Evolutionary conservation across 2,888 invertebrate genomes (phyloP), one percentile per base, ranked within the genome.

Genomic region (Drosophila ezoana): DNA sequence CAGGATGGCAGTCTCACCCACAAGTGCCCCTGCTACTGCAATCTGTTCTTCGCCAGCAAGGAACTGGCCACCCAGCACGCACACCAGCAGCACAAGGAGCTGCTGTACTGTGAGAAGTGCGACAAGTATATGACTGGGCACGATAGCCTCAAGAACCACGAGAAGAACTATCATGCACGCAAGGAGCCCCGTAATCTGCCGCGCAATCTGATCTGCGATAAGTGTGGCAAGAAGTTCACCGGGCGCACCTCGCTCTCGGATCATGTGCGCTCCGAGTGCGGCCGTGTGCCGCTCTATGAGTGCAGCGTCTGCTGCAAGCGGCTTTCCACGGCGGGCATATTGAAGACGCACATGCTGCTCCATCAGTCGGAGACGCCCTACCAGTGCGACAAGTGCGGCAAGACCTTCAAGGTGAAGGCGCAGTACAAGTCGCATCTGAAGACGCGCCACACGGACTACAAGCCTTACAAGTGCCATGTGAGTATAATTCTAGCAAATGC

Each of bases 391-490:
- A 81, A 89, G 52, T 91, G 91, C 53, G 91, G 91, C 23, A 91
- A 91, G 64, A 89, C 91, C 2, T 91, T 91, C 56, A 91, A 91
- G 67, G 91, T 91, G 47, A 90, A 92, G 64, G 90, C 91, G 0
- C 91, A 91, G 47, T 92, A 91, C 72, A 91, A 92, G 58, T 88
- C 92, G 3, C 91, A 91, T 63, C 65, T 92, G 33, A 91, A 90
- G 75, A 90, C 93, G 28, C 91, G 91, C 1, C 93, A 93, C 73
- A 93, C 92, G 0, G 93, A 93, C 14, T 92, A 92, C 67, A 93
- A 93, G 68, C 93, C 93, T 3, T 93, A 92, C 74, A 92, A 93
- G 74, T 93, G 93, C 74, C 90, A 92, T 74, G 92, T 92, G 76
- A 87, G 90, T 81, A 45, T 11, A 28, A 14, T 5, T 32, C 2